Conservation (phyloP, 2,797 vertebrate genomes). For the Malurus splendens region DNA sequence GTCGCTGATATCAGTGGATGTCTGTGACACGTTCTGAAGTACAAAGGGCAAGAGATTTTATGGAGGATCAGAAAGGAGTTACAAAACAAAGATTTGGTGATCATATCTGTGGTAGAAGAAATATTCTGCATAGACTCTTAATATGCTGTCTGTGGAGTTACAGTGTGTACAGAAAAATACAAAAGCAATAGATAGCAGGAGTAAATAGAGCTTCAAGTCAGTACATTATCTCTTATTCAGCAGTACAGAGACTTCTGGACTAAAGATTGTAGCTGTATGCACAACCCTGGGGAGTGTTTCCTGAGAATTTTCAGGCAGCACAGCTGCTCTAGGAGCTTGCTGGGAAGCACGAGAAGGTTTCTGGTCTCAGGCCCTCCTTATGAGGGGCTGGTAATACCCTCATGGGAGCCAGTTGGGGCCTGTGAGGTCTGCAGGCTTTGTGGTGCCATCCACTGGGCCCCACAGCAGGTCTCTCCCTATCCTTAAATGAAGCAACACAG, state of each 20-base stretch:
- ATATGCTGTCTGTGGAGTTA: background rate
- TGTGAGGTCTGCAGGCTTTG: background rate
- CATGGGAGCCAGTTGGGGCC: background rate
- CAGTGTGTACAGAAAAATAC: background rate
- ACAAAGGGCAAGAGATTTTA: background rate
- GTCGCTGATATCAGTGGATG: background rate
- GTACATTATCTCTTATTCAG: background rate
- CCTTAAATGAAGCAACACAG: background rate
- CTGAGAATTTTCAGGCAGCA: background rate
- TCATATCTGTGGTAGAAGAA: background rate
- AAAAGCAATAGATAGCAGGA: background rate
- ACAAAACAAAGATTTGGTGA: background rate
- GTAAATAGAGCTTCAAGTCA: background rate
- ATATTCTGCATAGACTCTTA: background rate
- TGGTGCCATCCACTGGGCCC: rapidly evolving
- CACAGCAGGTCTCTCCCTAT: background rate
- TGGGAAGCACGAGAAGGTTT: background rate
- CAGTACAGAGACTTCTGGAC: background rate
- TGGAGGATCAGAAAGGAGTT: background rate
- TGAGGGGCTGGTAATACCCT: background rate
- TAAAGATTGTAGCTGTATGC: background rate
- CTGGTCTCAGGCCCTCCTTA: background rate
- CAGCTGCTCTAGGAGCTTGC: rapidly evolving
- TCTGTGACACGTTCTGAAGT: background rate
- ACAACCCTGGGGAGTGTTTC: background rate